Evolutionary conservation across 2,113 vertebrate species (phyloP).

Genomic region (Tyrannus savana): DNA sequence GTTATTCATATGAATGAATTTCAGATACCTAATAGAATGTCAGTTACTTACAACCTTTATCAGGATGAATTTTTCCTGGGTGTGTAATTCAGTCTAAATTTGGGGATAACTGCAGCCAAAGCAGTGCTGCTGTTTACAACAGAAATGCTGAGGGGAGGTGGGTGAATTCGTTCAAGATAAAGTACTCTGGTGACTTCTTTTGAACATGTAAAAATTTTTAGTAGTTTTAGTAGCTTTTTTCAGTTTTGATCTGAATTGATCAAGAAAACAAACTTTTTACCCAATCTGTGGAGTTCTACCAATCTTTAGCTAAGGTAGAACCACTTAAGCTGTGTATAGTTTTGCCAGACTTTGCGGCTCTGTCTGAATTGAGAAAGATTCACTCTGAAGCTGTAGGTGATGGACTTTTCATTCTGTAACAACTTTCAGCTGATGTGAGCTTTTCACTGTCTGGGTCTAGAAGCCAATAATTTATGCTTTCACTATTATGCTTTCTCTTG

Average conservation of each 20-base stretch:
- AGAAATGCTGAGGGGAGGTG: background rate
- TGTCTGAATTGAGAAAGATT: background rate
- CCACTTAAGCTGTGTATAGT: background rate
- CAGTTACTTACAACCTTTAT: background rate
- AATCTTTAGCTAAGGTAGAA: background rate
- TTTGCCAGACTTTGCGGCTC: background rate
- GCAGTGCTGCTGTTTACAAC: background rate
- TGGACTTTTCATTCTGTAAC: background rate
- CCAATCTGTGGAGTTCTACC: background rate
- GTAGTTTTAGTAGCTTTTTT: background rate
- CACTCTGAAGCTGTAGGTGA: background rate
- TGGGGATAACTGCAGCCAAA: background rate
- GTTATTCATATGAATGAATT: slow-evolving; percentile 26
- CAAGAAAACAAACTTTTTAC: background rate
- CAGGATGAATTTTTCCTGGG: background rate
- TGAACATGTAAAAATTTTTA: background rate
- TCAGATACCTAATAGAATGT: slow-evolving; percentile 28
- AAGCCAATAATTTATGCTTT: background rate
- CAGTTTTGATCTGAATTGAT: background rate
- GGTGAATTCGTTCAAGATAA: background rate
- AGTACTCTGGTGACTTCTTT: background rate
- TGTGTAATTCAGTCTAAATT: background rate
- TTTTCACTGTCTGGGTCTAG: background rate
- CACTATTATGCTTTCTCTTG: background rate
- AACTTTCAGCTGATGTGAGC: background rate